Evolutionary conservation across 2,113 vertebrate species (phyloP), one percentile per base, ranked within the genome.

Genomic region (Puffinus mauretanicus): DNA sequence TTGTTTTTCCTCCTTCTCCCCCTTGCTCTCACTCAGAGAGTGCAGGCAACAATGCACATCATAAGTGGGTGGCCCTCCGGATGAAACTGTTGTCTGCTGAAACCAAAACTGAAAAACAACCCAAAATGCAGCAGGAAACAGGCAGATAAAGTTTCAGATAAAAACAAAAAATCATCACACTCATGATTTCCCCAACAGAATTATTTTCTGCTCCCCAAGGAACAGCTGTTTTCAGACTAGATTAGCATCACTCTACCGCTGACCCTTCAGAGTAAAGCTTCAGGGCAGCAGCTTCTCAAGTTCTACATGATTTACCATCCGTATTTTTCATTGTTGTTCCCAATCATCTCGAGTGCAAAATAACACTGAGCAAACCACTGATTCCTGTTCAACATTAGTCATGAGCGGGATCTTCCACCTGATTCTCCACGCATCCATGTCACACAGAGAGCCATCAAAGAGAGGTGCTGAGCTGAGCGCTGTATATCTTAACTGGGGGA

Each of bases 181-280:
- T 57, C 34, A 30, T 58, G 9, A 91, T 89, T 89, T 85, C 44
- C 51, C 24, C 32, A 66, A 32, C 20, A 34, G 46, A 44, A 73
- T 72, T 87, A 64, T 66, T 58, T 92, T 80, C 54, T 92, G 32
- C 18, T 94, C 90, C 75, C 67, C 22, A 40, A 54, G 90, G 82
- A 95, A 67, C 22, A 81, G 55, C 64, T 92, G 75, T 81, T 88
- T 95, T 84, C 27, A 57, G 70, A 82, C 52, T 79, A 92, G 87
- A 81, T 95, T 91, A 90, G 54, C 32, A 83, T 88, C 79, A 34
- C 54, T 60, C n/a, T 65, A 13, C 34, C 57, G 30, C 51, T 61
- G 52, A 95, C 77, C 34, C 88, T 91, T 82, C 47, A 57, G 80
- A 64, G 44, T 78, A 60, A 90, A 86, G 44, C 76, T 94, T 90